A percentile compares a stretch with the other conserved stretches of the same genome.
Conservation (phyloP, 2,888 invertebrate species). For the Lasioglossum oenotherae region DNA sequence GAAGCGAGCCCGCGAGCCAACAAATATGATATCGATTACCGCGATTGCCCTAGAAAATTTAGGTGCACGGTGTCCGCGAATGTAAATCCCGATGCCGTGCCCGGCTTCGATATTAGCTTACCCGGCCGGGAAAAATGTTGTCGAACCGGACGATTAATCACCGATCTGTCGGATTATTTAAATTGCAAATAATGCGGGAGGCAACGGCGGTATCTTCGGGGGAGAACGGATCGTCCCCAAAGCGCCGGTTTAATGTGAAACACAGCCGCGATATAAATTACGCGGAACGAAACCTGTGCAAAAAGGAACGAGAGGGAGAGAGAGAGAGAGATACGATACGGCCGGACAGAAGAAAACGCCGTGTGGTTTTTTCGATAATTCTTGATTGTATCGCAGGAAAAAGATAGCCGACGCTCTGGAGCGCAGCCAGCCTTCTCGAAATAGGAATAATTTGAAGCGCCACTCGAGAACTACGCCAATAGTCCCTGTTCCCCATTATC, state of each 20-base stretch:
- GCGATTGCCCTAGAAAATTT: constrained; percentile 53
- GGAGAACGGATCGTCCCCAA: constrained; percentile 25
- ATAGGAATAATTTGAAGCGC: constrained; percentile 68
- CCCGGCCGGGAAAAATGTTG: constrained; percentile 48
- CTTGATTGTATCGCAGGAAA: constrained; percentile 13
- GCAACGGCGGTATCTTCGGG: constrained; percentile 63
- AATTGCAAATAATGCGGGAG: constrained; percentile 71
- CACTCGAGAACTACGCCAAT: constrained; percentile 72
- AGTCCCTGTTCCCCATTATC: constrained; percentile 69
- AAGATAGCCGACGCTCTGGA: constrained; percentile 46
- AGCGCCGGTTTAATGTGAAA: constrained; percentile 44
- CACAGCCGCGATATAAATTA: constrained; percentile 43
- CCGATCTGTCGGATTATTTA: constrained; percentile 56
- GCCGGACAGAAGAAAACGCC: constrained; percentile 18
- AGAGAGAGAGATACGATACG: constrained; percentile 21
- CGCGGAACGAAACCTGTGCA: constrained; percentile 6
- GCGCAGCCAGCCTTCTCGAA: constrained; percentile 58
- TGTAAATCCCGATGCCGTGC: constrained; percentile 47
- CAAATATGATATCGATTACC: constrained; percentile 59
- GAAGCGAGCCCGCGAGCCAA: constrained; percentile 57
- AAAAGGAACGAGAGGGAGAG: neutral
- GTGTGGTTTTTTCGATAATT: neutral
- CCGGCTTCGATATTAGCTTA: constrained; percentile 58
- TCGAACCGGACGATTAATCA: constrained; percentile 55
- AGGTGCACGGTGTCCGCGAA: constrained; percentile 29